These are phyloP conservation scores for Cinclus cinclus DNA, from an alignment of 2,113 vertebrate genomes.

Conservation along the genomic window DNA sequence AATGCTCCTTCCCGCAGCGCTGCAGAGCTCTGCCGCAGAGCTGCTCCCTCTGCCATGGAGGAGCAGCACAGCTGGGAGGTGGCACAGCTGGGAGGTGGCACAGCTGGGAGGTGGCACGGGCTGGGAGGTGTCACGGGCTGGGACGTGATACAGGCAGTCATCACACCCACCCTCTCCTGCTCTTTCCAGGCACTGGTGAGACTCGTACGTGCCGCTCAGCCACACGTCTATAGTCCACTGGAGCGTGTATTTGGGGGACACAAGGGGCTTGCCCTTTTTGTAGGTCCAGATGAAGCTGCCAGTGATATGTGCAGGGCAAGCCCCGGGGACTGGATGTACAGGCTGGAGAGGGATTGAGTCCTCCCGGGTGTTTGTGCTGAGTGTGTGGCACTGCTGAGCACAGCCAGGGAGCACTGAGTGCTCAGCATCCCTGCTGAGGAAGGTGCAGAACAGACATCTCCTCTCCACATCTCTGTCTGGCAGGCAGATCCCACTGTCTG, in stretches of 20 bases:
- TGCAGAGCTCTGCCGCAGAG: neutral
- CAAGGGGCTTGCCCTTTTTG: neutral
- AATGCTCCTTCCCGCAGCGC: neutral
- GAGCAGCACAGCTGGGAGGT: neutral
- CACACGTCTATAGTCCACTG: rapidly evolving
- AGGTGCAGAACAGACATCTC: neutral
- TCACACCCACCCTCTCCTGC: neutral
- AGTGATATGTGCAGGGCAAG: neutral
- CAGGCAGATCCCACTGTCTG: neutral
- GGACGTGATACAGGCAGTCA: rapidly evolving
- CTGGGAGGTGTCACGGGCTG: neutral
- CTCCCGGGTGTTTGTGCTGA: neutral
- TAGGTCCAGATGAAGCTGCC: neutral
- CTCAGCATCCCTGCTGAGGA: neutral
- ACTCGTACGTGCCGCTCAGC: neutral
- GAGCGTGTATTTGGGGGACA: neutral
- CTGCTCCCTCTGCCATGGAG: neutral
- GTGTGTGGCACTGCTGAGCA: neutral
- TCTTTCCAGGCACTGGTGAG: neutral
- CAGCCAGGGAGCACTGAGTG: neutral
- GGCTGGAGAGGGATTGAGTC: neutral
- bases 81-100: neutral
- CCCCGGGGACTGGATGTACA: neutral
- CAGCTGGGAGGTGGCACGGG: rapidly evolving
- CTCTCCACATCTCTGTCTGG: rapidly evolving